A percentile compares a stretch with the other conserved stretches of the same genome.
Evolutionary conservation across 2,113 vertebrate genomes (phyloP).

Genomic region (Vulpes ferrilata): DNA sequence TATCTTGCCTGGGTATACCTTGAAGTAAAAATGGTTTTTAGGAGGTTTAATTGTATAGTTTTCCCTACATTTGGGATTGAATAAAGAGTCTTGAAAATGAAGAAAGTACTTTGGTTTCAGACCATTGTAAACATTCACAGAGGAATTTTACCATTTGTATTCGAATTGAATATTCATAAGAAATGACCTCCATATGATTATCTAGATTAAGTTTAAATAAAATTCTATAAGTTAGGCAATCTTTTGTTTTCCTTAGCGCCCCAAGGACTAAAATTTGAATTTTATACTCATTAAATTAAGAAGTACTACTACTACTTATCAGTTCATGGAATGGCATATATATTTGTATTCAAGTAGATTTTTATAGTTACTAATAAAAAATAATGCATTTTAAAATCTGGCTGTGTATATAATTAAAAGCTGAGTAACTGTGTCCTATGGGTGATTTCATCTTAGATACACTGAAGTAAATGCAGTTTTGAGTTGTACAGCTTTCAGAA

Average conservation of each 20-base stretch:
- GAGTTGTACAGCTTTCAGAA: background rate
- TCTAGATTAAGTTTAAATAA: slow-evolving; percentile 28
- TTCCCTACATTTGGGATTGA: background rate
- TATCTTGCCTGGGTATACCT: background rate
- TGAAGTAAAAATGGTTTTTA: background rate
- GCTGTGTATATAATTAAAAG: slow-evolving; percentile 1
- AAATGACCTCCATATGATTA: background rate
- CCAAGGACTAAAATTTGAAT: background rate
- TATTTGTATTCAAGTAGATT: background rate
- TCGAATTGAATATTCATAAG: slow-evolving; percentile 1
- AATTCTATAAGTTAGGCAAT: background rate
- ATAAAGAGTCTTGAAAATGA: background rate
- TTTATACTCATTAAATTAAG: slow-evolving; percentile 24
- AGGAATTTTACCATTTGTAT: background rate
- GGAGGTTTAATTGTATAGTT: background rate
- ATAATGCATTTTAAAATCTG: slow-evolving; percentile 26
- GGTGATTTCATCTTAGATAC: background rate
- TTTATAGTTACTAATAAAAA: slow-evolving; percentile 28
- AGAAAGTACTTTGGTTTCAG: slow-evolving; percentile 5
- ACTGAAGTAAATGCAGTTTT: background rate
- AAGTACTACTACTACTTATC: slow-evolving; percentile 24
- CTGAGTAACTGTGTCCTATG: background rate
- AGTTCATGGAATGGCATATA: background rate
- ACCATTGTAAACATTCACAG: background rate
- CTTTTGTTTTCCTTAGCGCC: background rate